Base-by-base conservation (phyloP, 2,113 vertebrate genomes). In the Rhinolophus sinicus region DNA sequence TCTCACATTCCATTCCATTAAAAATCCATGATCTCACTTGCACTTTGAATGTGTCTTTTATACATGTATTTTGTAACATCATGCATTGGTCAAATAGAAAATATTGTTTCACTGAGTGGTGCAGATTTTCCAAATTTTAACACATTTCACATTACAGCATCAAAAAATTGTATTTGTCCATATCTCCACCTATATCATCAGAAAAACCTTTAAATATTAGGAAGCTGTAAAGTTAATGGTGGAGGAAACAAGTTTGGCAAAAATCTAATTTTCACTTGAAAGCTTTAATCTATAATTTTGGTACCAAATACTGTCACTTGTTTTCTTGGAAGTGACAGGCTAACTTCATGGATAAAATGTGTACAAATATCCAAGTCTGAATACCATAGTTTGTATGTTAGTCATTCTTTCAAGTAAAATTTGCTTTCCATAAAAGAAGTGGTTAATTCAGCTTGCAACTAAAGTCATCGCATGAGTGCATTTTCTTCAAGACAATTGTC, bases 191-290 rank as follows among this genome's bases (percentile, higher is more conserved):
- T 73, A 2, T 11, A 52, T 73, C 16, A 80, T 64, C 28, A 92
- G 77, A 88, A 62, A 85, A 40, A 7, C 26, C 8, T 78, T 90
- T 77, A 78, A 75, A 40, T 73, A 18, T 64, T 80, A 22, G 13
- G 18, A 88, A 93, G 8, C 69, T 69, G 8, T 75, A 33, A 96
- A 88, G 9, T 40, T 90, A 40, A 82, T 78, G 13, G 28, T 87
- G 22, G 69, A 77, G 3, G 47, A 67, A 10, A 87, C 9, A 82
- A 64, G 21, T 58, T 62, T 81, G 52, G 8, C 40, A 44, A 73
- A 81, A 56, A 85, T 92, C 58, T 58, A 47, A 67, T 90, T 93
- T 93, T 90, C 47, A 58, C 38, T 54, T 47, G 28, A 77, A 93
- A 90, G 60, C 28, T 38, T 87, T 33, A 77, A 19, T 60, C 33